Evolutionary conservation across 2,888 invertebrate genomes (phyloP).

Genomic region (Ceriagrion tenellum): DNA sequence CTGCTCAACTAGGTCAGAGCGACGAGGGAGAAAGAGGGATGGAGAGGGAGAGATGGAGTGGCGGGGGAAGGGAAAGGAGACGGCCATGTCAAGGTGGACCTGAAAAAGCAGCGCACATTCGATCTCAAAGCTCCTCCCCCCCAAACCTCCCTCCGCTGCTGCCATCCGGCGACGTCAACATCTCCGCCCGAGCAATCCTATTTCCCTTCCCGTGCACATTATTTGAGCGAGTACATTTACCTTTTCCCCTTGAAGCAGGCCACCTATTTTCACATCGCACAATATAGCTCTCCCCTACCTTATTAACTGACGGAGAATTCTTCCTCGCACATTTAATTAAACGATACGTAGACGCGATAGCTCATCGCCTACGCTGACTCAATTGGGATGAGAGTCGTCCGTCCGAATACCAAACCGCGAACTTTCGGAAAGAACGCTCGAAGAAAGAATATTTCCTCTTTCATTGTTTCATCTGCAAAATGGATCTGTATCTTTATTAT

Average conservation of each 20-base stretch:
- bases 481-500: too few relatives aligned
- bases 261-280: not conserved
- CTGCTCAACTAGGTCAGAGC: slow-evolving; percentile 69
- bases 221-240: slow-evolving; percentile 25
- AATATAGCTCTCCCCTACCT: not conserved
- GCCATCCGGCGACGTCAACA: slow-evolving; percentile 60
- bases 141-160: slow-evolving; percentile 62
- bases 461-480: too few relatives aligned
- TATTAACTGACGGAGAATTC: not conserved
- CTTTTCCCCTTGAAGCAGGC: not conserved
- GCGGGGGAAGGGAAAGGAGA: slow-evolving; percentile 21
- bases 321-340: not conserved
- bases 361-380: not conserved
- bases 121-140: not conserved
- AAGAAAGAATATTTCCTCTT: too few relatives aligned
- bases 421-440: not conserved
- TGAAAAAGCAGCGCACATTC: slow-evolving; percentile 38
- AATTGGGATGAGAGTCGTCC: not conserved
- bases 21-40: not conserved
- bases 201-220: slow-evolving; percentile 66
- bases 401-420: not conserved
- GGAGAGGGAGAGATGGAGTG: not conserved
- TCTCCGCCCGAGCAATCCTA: slow-evolving; percentile 70
- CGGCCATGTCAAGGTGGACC: slow-evolving; percentile 68
- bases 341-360: not conserved